Evolutionary conservation across 2,113 vertebrate genomes (phyloP).

Genomic region (Columba janthina): DNA sequence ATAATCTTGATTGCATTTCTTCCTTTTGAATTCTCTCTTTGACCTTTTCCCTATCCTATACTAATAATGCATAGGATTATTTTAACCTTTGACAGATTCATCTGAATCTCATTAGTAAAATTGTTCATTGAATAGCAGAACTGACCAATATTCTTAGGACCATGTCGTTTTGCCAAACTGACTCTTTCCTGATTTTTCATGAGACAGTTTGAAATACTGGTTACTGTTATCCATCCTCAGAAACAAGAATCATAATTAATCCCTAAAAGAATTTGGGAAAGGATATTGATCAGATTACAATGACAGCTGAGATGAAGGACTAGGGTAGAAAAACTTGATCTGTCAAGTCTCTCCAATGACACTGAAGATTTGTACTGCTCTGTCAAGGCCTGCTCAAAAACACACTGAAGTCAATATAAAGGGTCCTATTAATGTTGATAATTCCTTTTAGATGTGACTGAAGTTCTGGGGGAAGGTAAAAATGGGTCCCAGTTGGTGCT

Average conservation of each 20-base stretch:
- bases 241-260: constrained; percentile 7
- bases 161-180: accelerated
- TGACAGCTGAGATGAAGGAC: not conserved
- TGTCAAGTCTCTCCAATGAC: not conserved
- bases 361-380: not conserved
- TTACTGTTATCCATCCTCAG: not conserved
- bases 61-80: not conserved
- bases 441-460: not conserved
- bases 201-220: not conserved
- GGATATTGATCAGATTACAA: not conserved
- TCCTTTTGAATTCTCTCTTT: not conserved
- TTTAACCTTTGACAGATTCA: not conserved
- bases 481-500: not conserved
- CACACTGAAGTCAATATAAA: not conserved
- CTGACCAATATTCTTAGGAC: not conserved
- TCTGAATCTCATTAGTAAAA: not conserved
- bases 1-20: not conserved
- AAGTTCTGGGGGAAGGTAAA: not conserved
- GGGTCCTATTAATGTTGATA: not conserved
- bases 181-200: accelerated
- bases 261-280: not conserved
- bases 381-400: not conserved
- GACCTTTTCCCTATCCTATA: accelerated
- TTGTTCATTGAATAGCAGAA: not conserved
- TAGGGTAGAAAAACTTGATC: not conserved